Evolutionary conservation across 2,888 invertebrate species (phyloP), one percentile per base, ranked within the genome.

Genomic region (Stratiomys singularior): DNA sequence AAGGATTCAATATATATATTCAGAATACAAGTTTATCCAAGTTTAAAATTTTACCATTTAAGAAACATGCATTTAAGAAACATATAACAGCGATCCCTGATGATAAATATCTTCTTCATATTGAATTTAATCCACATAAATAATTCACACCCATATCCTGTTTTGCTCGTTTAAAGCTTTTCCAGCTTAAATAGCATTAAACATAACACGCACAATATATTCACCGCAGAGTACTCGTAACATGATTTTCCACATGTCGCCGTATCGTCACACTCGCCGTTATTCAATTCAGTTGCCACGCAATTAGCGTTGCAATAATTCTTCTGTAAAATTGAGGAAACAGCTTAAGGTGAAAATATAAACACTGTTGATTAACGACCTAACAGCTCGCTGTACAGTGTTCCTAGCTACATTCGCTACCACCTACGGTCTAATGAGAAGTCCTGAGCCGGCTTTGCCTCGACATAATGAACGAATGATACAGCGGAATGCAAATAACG

Each of bases 401-500:
- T 44, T 25, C 46, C 23, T 58, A 58, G 37, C 69, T 3, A 2
- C 47, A 47, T 47, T 18, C 28, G 66, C 27, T 28, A 37, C 30
- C 66, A 66, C 27, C 66, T 37, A 66, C 30, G 47, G 25, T 25
- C 23, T 46, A 1, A 64, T 28, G 25, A 25, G 25, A 69, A 69
- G 46, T 1, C 11, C 46, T 30, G 21, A 37, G 18, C 15, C 18
- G n/a, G 23, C 44, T 13, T 30, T 23, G 37, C 15, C 23, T 37
- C 44, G 44, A 74, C 74, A 74, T 60, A 74, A 74, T 60, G 74
- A 74, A 74, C 74, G 44, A 60, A 58, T 74, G 74, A 74, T 74
- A 74, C 74, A 74, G 60, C 11, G 74, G 74, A 74, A 74, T 74
- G 74, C 74, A 74, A 74, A 74, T 74, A 74, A 37, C 74, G 60